These are phyloP conservation scores for Jordanella pulchra DNA, from an alignment of 2,797 vertebrate genomes.

Conservation along the genomic window DNA sequence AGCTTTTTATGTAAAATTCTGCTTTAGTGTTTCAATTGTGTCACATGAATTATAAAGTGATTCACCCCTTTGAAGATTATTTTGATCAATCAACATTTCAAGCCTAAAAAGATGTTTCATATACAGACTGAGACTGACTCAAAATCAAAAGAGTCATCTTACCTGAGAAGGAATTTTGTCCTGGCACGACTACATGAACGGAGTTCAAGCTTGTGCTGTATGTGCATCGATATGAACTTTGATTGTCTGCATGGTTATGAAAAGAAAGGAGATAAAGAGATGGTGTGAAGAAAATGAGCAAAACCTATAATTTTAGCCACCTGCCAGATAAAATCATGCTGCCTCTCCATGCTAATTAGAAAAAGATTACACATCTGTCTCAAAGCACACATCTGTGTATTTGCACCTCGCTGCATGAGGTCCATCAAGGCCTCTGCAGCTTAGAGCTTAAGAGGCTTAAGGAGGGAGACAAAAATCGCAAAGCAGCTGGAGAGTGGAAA, in stretches of 20 bases:
- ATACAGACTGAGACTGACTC: constrained; percentile 35
- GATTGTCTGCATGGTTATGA: background rate
- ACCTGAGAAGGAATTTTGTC: background rate
- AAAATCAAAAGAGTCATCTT: constrained; percentile 19
- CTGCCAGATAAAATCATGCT: constrained; percentile 32
- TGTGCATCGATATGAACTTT: background rate
- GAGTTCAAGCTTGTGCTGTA: background rate
- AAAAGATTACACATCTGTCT: constrained; percentile 34
- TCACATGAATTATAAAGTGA: background rate
- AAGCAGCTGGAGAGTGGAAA: constrained; percentile 45
- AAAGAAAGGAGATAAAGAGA: background rate
- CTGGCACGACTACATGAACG: too few relatives aligned
- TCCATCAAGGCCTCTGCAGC: constrained; percentile 40
- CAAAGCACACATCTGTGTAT: constrained; percentile 35
- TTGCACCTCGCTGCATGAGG: constrained; percentile 28
- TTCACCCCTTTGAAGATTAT: constrained; percentile 17
- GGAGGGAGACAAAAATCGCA: constrained; percentile 52
- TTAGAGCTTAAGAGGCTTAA: constrained; percentile 58
- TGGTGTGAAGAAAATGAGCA: constrained; percentile 4
- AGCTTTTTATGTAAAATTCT: constrained; percentile 7
- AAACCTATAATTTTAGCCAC: constrained; percentile 24
- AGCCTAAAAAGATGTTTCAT: constrained; percentile 15
- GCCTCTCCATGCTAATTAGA: constrained; percentile 25
- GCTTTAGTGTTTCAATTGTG: too few relatives aligned
- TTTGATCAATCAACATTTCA: constrained; percentile 12